Percentiles rank a stretch among this genome's conserved stretches.
These are phyloP conservation scores for Gandaritis pyraliata DNA, from an alignment of 2,888 invertebrate genomes.

Conservation along the genomic window DNA sequence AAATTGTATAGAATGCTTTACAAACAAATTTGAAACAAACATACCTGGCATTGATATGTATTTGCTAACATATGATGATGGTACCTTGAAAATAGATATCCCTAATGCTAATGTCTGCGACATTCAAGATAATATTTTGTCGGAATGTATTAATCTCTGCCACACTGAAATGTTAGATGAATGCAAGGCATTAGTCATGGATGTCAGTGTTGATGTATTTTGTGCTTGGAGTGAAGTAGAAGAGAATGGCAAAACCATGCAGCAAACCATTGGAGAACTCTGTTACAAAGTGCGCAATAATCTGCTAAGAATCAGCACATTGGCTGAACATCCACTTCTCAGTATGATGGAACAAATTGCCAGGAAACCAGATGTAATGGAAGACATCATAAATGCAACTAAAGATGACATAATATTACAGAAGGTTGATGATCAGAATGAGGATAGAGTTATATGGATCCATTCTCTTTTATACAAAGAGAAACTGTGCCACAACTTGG, in stretches of 20 bases:
- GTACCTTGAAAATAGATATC: constrained; percentile 45
- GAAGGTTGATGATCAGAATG: constrained; percentile 55
- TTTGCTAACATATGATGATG: constrained; percentile 56
- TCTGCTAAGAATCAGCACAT: constrained; percentile 47
- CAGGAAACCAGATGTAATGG: constrained; percentile 62
- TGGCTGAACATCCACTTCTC: constrained; percentile 64
- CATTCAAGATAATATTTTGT: constrained; percentile 50
- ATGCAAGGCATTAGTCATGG: constrained; percentile 68
- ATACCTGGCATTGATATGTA: constrained; percentile 55
- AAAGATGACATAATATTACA: constrained; percentile 56
- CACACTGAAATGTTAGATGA: constrained; percentile 61
- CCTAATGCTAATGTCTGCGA: constrained; percentile 51
- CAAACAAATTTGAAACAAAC: constrained; percentile 49
- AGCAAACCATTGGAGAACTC: constrained; percentile 68
- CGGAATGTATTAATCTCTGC: constrained; percentile 60
- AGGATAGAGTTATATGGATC: constrained; percentile 61
- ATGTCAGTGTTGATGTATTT: constrained; percentile 72
- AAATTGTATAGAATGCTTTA: constrained; percentile 57
- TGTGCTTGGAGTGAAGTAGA: constrained; percentile 79
- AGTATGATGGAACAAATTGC: constrained; percentile 68
- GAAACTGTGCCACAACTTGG: constrained; percentile 55
- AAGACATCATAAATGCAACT: constrained; percentile 62
- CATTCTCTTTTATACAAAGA: constrained; percentile 63
- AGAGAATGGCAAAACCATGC: constrained; percentile 65
- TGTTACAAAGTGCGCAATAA: constrained; percentile 60